These are phyloP conservation scores for Aphelinus atriplicis DNA, from an alignment of 1,140 invertebrate species.

Conservation along the genomic window DNA sequence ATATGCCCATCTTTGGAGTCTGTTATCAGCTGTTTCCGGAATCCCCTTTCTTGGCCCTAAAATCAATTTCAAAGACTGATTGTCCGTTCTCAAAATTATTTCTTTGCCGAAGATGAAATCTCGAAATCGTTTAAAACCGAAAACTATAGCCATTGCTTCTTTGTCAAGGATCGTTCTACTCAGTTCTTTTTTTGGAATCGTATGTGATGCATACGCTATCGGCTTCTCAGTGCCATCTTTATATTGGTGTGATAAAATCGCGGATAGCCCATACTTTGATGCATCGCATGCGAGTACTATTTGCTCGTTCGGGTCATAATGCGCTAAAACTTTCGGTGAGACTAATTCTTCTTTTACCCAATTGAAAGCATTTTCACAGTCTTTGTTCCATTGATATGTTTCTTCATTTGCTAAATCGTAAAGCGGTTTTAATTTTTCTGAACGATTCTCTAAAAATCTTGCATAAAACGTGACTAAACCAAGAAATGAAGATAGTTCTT, in stretches of 20 bases:
- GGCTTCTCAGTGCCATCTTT: conserved; percentile 17
- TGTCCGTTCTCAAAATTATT: conserved; percentile 2
- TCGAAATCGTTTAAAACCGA: conserved; percentile 7
- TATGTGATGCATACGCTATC: conserved; percentile 18
- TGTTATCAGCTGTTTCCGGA: neutral
- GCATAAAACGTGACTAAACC: conserved; percentile 47
- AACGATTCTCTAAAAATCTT: conserved; percentile 38
- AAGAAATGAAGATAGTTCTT: conserved; percentile 43
- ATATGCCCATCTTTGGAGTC: conserved; percentile 14
- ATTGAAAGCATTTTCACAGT: conserved; percentile 33
- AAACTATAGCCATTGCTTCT: conserved; percentile 11
- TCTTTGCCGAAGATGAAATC: conserved; percentile 16
- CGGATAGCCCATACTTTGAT: conserved; percentile 26
- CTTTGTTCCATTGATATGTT: conserved; percentile 13
- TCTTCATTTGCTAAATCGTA: conserved; percentile 15
- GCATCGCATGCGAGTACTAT: conserved; percentile 43
- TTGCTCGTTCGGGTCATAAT: conserved; percentile 43
- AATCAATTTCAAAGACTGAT: conserved; percentile 8
- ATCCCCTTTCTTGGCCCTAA: conserved; percentile 11
- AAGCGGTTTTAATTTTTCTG: conserved; percentile 31
- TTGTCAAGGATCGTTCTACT: conserved; percentile 16
- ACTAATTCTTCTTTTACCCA: conserved; percentile 39
- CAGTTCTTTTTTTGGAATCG: conserved; percentile 15
- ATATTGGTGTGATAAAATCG: conserved; percentile 21
- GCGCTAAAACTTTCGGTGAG: conserved; percentile 44